Evolutionary conservation across 2,888 invertebrate species (phyloP), one percentile per base, ranked within the genome.

Genomic region (Trachelus tabidus): DNA sequence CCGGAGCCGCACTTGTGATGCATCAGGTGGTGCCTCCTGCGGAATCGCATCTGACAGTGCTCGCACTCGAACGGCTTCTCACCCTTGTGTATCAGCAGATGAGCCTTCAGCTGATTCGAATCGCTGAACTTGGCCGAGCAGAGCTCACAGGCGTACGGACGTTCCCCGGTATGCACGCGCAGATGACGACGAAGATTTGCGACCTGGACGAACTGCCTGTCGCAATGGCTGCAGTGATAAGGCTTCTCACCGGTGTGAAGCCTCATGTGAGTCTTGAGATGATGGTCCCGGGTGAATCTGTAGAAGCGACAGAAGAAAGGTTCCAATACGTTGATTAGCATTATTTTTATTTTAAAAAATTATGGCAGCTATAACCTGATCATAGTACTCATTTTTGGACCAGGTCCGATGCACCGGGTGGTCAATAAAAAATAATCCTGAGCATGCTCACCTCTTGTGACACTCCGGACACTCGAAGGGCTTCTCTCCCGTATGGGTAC

Each of bases 401-500:
- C 12, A 40, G 0, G 40, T 4, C 15, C 40, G 1, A 37, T 37
- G 37, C 12, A 4, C 12, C 37, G 12, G 12, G 1, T 4, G 12
- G 12, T 37, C 15, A 15, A 12, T 40, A 4, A 40, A 40, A 15
- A 35, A 35, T 35, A 40, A 0, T 40, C 40, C 6, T 1, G 33
- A 69, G 30, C 6, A 33, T 69, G 40, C 86, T 85, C 68, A 91
- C 83, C 97, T 94, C 91, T 98, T 98, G 90, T 97, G 96, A 90
- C 98, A 98, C 91, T 97, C 96, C 40, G 95, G 95, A 88, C 98
- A 98, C 90, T 97, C 96, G 92, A 98, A 98, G 0, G 98, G 98
- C 88, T 98, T 98, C 90, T 98, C 98, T 0, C 98, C 98, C 0
- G 98, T 98, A 91, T 98, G 98, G 0, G 98, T 98, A 85, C 98